phyloP scores from a whole-genome alignment of 2,113 vertebrate genomes.

The Misgurnus anguillicaudatus region DNA sequence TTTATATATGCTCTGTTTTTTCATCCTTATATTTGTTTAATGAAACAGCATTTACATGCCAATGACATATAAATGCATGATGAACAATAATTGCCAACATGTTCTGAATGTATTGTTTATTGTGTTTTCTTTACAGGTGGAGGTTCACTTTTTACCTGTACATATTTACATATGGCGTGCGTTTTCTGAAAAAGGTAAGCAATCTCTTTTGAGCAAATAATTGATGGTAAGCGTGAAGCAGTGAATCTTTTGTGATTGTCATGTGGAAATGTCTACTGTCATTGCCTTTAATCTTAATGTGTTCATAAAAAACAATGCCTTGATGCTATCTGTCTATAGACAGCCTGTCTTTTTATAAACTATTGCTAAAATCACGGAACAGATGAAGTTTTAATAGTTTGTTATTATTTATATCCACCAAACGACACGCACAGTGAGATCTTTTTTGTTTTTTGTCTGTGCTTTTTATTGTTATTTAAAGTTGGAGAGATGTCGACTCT shows the following conservation, averaged over 20 bases:
- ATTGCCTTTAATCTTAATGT: background rate
- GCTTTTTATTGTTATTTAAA: background rate
- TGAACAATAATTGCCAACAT: background rate
- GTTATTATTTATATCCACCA: background rate
- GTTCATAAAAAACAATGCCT: background rate
- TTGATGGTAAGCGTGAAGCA: background rate
- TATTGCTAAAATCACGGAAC: background rate
- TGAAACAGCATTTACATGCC: background rate
- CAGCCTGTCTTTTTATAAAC: background rate
- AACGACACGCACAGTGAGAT: background rate
- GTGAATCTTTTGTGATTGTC: background rate
- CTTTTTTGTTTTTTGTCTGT: background rate
- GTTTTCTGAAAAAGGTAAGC: slow-evolving; percentile 96
- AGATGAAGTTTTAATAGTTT: background rate
- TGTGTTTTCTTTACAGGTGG: slow-evolving; percentile 86
- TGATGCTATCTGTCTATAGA: background rate
- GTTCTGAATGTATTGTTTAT: slow-evolving; percentile 9
- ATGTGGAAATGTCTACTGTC: background rate
- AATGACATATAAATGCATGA: background rate
- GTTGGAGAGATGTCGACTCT: background rate
- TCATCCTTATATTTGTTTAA: too few species aligned
- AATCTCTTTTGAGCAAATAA: background rate
- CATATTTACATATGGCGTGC: slow-evolving; percentile 93
- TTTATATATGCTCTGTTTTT: too few species aligned
- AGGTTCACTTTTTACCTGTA: slow-evolving; percentile 95